Base-by-base conservation (phyloP, 2,797 vertebrate genomes). In the Sciurus vulgaris region DNA sequence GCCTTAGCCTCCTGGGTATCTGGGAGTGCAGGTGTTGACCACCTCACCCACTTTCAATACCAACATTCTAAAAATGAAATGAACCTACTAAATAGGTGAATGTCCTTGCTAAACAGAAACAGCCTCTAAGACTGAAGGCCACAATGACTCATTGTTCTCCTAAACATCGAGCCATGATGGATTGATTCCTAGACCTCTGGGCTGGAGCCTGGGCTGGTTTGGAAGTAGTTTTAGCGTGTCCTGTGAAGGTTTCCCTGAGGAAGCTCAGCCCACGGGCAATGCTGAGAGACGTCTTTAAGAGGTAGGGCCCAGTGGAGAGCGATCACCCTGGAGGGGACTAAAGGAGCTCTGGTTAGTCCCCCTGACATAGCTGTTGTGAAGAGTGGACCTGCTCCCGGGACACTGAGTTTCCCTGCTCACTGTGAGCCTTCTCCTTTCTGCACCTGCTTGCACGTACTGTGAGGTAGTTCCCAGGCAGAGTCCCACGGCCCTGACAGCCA, bases 361-460 rank as follows among this genome's bases (percentile, higher is more conserved):
- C 69, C 12, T 17, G 69, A 38, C 33, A 74, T 13, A 51, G n/a
- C 22, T 28, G 72, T 30, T 38, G 10, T 38, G 30, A 7, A 5
- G 10, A 65, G 33, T 35, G 14, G 30, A 30, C 8, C 35, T 76
- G 44, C 20, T 17, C 33, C 20, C 70, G 47, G 13, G 77, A 9
- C 3, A 20, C 18, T 2, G 13, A 7, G 3, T 13, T 65, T 47
- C 13, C 5, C n/a, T 4, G 1, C 35, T 51, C 24, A 28, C 14
- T 14, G 8, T 41, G 49, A 10, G 1, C 44, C 1, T 2, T 85
- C 59, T 54, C 18, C 47, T 74, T 67, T 69, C 6, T 2, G 13
- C 1, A 3, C 4, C 8, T 5, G 3, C 28, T 22, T 38, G 5
- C 15, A 28, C 20, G 1, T 56, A 4, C 9, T 65, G 12, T n/a